phyloP scores from a whole-genome alignment of 2,797 vertebrate genomes.

The Leucoraja ocellata region DNA sequence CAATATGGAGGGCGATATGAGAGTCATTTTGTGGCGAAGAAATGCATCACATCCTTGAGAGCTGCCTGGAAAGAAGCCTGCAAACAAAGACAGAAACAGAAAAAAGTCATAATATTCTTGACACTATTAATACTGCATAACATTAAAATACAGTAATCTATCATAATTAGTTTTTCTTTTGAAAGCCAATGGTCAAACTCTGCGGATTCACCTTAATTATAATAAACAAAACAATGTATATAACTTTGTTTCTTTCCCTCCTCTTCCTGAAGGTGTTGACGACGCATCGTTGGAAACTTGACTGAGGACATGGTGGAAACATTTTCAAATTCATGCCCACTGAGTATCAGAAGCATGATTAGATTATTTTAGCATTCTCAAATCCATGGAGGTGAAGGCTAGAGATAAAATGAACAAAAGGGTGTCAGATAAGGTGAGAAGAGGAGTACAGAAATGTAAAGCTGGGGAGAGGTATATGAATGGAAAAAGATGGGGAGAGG shows the following conservation, averaged over 20 bases:
- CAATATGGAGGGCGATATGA: constrained; percentile 91
- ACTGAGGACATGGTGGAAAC: neutral
- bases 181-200: neutral
- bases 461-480: too few relatives aligned
- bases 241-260: neutral
- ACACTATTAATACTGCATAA: neutral
- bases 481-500: too few relatives aligned
- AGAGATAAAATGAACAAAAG: too few relatives aligned
- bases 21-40: constrained; percentile 96
- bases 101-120: neutral
- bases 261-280: neutral
- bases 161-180: too few relatives aligned
- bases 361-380: neutral
- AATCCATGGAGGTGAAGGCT: neutral
- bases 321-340: neutral
- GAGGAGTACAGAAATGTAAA: too few relatives aligned
- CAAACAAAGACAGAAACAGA: constrained; percentile 23
- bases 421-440: too few relatives aligned
- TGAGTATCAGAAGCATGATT: neutral
- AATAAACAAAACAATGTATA: constrained; percentile 15
- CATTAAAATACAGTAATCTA: neutral
- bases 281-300: neutral
- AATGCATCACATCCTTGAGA: constrained; percentile 95
- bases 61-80: constrained; percentile 93
- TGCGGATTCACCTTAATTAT: neutral